Percentiles rank a stretch among this genome's conserved stretches.
These are phyloP conservation scores for Drosophila sturtevanti DNA, from an alignment of 1,140 invertebrate species.

Conservation along the genomic window DNA sequence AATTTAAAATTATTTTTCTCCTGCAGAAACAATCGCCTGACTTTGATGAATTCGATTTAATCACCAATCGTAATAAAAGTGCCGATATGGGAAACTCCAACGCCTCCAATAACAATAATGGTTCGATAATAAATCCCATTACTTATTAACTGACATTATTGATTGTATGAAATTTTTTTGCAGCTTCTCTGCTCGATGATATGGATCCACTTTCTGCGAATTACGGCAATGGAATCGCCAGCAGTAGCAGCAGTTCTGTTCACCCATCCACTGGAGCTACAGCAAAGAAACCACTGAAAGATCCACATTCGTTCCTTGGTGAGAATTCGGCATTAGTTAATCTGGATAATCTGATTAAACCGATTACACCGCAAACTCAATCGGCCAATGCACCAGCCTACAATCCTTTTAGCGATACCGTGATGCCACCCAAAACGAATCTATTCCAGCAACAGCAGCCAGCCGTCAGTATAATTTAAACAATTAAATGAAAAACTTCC, in stretches of 20 bases:
- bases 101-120: constrained; percentile 82
- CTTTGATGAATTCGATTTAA: constrained; percentile 92
- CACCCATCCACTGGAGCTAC: constrained; percentile 72
- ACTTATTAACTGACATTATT: not conserved
- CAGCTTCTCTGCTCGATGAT: constrained; percentile 79
- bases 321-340: constrained; percentile 97
- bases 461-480: constrained; percentile 68
- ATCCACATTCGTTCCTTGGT: constrained; percentile 95
- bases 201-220: constrained; percentile 76
- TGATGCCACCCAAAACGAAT: constrained; percentile 82
- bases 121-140: constrained; percentile 30
- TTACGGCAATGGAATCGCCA: constrained; percentile 55
- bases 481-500: too few relatives aligned
- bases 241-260: constrained; percentile 41
- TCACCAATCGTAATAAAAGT: constrained; percentile 87
- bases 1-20: not conserved
- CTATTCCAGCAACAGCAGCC: constrained; percentile 83
- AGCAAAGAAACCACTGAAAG: constrained; percentile 87
- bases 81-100: constrained; percentile 76
- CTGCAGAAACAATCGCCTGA: constrained; percentile 84
- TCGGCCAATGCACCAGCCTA: constrained; percentile 66
- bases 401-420: constrained; percentile 82
- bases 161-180: not conserved
- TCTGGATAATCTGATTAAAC: constrained; percentile 95
- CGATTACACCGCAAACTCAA: constrained; percentile 76